Evolutionary conservation across 2,797 vertebrate genomes (phyloP).

Genomic region (Gambelia wislizenii): DNA sequence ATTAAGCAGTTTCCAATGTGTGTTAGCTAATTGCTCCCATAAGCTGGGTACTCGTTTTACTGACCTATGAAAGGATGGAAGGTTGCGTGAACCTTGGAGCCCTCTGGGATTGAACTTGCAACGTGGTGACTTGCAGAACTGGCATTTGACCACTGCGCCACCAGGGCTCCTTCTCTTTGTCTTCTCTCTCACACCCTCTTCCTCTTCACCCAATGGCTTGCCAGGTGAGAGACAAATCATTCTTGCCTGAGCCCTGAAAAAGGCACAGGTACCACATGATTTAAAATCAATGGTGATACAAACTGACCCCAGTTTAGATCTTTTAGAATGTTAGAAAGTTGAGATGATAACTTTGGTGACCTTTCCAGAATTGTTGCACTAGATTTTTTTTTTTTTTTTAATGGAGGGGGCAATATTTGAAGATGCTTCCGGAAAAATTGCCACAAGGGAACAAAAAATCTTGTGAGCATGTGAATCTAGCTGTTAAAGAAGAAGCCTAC

Average conservation of each 20-base stretch:
- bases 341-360: not conserved
- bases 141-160: too few species aligned
- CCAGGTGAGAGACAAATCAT: not conserved
- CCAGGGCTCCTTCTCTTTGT: too few species aligned
- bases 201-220: not conserved
- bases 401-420: not conserved
- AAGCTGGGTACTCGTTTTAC: too few species aligned
- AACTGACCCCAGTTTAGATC: not conserved
- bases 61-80: too few species aligned
- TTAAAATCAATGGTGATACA: not conserved
- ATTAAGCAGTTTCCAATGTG: too few species aligned
- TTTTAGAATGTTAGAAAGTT: not conserved
- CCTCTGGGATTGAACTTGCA: too few species aligned
- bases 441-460: conserved; percentile 9
- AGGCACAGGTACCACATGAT: not conserved
- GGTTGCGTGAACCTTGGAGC: too few species aligned
- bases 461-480: not conserved
- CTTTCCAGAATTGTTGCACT: not conserved
- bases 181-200: not conserved
- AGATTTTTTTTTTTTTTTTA: not conserved
- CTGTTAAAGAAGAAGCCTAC: conserved; percentile 12
- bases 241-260: not conserved
- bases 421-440: not conserved
- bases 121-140: too few species aligned
- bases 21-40: too few species aligned